Base-by-base conservation (phyloP, 2,888 invertebrate genomes). In the Lasioglossum vierecki region DNA sequence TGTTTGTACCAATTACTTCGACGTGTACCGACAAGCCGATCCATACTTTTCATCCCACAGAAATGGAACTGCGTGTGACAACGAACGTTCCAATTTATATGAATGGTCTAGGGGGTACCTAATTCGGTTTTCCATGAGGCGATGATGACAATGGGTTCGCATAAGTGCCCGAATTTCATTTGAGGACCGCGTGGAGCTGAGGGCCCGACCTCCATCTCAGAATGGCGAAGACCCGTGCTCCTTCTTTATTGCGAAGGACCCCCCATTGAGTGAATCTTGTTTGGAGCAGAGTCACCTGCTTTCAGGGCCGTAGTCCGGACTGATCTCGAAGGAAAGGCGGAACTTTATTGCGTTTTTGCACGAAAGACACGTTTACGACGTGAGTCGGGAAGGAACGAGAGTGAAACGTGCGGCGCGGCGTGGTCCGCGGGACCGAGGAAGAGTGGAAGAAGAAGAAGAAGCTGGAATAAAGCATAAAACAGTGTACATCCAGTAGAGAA, bases 251-350 rank as follows among this genome's bases (percentile, higher is more conserved):
- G 88, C 90, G 83, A 71, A 75, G 30, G 88, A 83, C 88, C 90
- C 91, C 88, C 90, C 85, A 86, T 86, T 76, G 90, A 83, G 90
- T 44, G 84, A 85, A 88, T 87, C 91, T 88, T 88, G 90, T 91
- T 90, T 85, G 77, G 84, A 89, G 86, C 83, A 84, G 84, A 91
- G 91, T 91, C 91, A 91, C 91, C 91, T 90, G 90, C 89, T 90
- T 88, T 88, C 90, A 91, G 87, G 88, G 86, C 86, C 86, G 78
- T 79, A 68, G 82, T 60, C 76, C 44, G 75, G 80, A 57, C 76
- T 80, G 87, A 86, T 84, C 82, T 81, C 85, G 79, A 78, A 82
- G 44, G 83, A 80, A 76, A 84, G 77, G 70, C 74, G 75, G 75
- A 85, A 88, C 83, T 86, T 87, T 87, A 87, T 87, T 83, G 86